Conservation (phyloP, 2,888 invertebrate species). For the Phrixothrix hirtus region DNA sequence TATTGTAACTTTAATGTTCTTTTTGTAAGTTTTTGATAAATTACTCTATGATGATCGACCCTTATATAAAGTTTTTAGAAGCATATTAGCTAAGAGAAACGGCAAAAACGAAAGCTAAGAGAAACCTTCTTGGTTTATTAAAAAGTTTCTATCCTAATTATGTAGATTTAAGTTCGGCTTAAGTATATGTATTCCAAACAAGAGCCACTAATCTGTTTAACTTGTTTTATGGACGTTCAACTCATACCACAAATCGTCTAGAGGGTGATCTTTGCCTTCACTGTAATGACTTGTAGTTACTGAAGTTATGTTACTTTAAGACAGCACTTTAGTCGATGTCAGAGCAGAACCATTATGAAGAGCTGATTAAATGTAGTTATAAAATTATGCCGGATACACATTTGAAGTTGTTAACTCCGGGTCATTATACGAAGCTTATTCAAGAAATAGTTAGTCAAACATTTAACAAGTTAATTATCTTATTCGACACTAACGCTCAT, state of each 20-base stretch:
- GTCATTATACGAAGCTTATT: neutral
- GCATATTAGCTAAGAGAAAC: no score
- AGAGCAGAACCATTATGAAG: neutral
- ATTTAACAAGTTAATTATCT: no score
- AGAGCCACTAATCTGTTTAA: neutral
- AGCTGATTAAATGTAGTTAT: neutral
- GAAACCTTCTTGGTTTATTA: neutral
- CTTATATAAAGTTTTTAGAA: no score
- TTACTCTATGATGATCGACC: no score
- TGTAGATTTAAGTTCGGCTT: neutral
- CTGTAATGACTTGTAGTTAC: neutral
- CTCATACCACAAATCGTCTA: neutral
- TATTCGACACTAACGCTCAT: no score
- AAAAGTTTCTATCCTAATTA: neutral
- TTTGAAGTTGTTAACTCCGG: neutral
- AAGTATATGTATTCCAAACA: neutral
- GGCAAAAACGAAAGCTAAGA: no score
- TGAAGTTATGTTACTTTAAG: neutral
- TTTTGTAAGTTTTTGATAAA: no score
- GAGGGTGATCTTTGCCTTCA: neutral
- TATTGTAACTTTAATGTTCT: no score
- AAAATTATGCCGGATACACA: neutral
- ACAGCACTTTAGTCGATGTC: neutral
- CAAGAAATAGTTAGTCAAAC: neutral
- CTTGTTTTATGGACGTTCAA: neutral